Base-by-base conservation (phyloP, 2,113 vertebrate species). In the Ranitomeya variabilis region DNA sequence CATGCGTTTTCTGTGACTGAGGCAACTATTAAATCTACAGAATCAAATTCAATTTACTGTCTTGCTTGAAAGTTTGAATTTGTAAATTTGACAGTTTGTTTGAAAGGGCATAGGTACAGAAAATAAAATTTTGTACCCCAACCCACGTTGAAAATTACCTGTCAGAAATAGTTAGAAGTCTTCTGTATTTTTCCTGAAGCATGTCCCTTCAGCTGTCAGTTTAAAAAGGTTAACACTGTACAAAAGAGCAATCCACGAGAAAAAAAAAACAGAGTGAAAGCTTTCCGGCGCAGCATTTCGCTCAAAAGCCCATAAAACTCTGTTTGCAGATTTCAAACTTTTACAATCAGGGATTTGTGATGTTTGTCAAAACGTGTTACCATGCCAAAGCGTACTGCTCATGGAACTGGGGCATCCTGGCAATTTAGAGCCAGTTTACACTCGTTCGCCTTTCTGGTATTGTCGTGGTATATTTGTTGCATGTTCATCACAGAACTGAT, bases 221-320 rank as follows among this genome's bases (percentile, higher is more conserved):
- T 94, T 94, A 93, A 92, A 97, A 98, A 97, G 96, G 95, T 97
- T 97, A 96, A 94, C 90, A 91, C 91, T 94, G 90, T 93, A 94
- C 95, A 92, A 94, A 91, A 93, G 92, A 93, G 91, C 92, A 94
- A 89, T 90, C 91, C 69, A 90, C 18, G 31, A 78, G 93, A 95
- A 94, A 91, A 87, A 91, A 92, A 90, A 15, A 37, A 57, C 37
- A 45, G 37, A 93, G 95, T 94, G 91, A 86, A 91, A 92, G 93
- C 91, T 95, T 94, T 94, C 93, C 95, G 93, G 88, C 93, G 89
- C 91, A 91, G 89, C 90, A 95, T 92, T 90, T 69, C 26, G 26
- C 69, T 80, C n/a, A 80, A 87, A 89, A n/a, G 67, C 67, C 80
- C 37, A 62, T 88, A 88, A 82, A 88, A 82, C 79, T 88, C 69